Evolutionary conservation across 2,888 invertebrate species (phyloP), one percentile per base, ranked within the genome.

Genomic region (Cryptocephalus primarius): DNA sequence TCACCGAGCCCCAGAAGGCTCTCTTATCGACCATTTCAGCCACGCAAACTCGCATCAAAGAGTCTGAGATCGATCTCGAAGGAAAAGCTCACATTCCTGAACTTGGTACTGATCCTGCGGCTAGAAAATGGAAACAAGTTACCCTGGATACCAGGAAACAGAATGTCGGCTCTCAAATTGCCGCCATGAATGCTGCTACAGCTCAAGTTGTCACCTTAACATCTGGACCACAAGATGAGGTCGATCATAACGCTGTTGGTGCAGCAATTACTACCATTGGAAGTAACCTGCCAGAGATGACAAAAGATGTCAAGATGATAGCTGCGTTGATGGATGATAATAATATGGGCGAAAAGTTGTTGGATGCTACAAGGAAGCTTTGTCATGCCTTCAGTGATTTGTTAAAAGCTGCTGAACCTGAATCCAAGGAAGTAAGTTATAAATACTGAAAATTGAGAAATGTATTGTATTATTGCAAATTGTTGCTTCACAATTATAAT

Each of bases 151-250:
- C 93, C 46, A 90, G 90, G 69, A 91, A 92, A 70, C 96, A 97
- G 73, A 92, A 88, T 57, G 92, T 99, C 47, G 91, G 91, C 54
- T 93, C 93, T 44, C 93, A 97, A 70, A 87, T 99, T 60, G 96
- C 96, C 6, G 96, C 96, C 48, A 97, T 99, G 95, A 97, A 92
- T 72, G 97, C 97, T 1, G 97, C 97, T 46, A 99, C 97, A 0
- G 99, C 99, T 8, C 94, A 96, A 71, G 70, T 66, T 2, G 71
- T 71, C 1, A 70, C 70, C 9, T 54, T 70, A 45, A 70, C 67
- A 49, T 58, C 73, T 71, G 83, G 82, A 4, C 75, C 82, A 0
- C 82, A 84, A 0, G 90, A 92, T 55, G 93, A 95, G 58, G 88
- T 95, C 8, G 95, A 96, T 70, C 91, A 94, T 66, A 89, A 88